Percentiles rank a stretch among this genome's conserved stretches.
Evolutionary conservation across 2,113 vertebrate species (phyloP).

Genomic region (Paradoxurus hermaphroditus): DNA sequence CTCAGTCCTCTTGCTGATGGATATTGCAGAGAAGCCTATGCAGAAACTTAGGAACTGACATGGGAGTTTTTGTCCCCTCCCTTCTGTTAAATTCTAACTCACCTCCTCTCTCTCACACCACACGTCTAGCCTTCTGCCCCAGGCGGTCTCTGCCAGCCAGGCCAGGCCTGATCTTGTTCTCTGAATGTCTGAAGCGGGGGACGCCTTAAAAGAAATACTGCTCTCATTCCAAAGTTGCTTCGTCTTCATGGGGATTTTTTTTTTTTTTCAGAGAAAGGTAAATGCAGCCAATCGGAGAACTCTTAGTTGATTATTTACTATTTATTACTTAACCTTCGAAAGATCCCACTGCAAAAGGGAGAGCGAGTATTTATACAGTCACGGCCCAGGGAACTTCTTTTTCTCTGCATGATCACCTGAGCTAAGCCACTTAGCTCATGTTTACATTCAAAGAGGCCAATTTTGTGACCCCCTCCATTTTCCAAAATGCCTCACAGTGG

Average conservation of each 20-base stretch:
- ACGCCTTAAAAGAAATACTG: constrained; percentile 46
- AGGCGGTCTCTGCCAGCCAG: constrained; percentile 69
- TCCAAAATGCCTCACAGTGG: background rate
- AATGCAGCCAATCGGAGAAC: constrained; percentile 76
- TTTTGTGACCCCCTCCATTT: background rate
- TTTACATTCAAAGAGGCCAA: background rate
- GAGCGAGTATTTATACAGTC: constrained; percentile 43
- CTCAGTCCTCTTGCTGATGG: constrained; percentile 50
- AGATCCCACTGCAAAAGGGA: constrained; percentile 72
- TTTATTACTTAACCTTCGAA: constrained; percentile 70
- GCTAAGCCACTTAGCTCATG: background rate
- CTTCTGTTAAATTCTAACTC: constrained; percentile 78
- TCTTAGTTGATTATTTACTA: constrained; percentile 84
- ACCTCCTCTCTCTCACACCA: background rate
- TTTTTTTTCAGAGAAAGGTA: constrained; percentile 68
- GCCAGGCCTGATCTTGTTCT: constrained; percentile 78
- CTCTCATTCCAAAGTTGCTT: constrained; percentile 51
- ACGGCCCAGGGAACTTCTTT: constrained; percentile 5
- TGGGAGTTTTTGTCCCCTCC: background rate
- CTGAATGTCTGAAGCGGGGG: constrained; percentile 19
- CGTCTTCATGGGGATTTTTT: constrained; percentile 34
- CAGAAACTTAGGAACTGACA: constrained; percentile 50
- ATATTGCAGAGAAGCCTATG: constrained; percentile 54
- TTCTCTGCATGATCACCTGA: background rate
- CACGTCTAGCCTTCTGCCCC: constrained; percentile 56